Base-by-base conservation (phyloP, 1,140 invertebrate genomes). In the Danaus melanippus region DNA sequence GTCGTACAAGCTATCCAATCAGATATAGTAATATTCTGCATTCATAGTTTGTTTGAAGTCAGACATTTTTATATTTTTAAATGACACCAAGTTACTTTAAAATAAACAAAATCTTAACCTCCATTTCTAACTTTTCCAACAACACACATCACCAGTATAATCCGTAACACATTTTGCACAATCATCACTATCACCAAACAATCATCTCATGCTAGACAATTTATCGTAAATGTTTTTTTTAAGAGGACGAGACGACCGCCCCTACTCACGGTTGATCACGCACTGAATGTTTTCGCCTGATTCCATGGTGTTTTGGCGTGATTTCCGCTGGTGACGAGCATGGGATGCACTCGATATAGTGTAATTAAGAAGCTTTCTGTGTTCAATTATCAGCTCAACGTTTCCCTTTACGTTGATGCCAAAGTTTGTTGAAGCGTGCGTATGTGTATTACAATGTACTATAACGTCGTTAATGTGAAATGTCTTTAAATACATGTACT, bases 71-170 rank as follows among this genome's bases (percentile, higher is more conserved):
- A 32, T 32, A 32, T 4, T 32, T 32, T 32, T 48, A 11, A 32
- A 48, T 39, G 17, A 49, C 42, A 10, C 12, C n/a, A 1, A 48
- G 2, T 15, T 15, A 10, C 5, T 52, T 4, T 10, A 50, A 42
- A 8, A 44, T 42, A 40, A 48, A 39, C n/a, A 55, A 32, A 32
- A 53, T n/a, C 10, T 9, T 67, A 58, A 81, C 78, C 73, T 66
- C 73, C 76, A 78, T 83, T 83, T 56, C 60, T 68, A 43, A 79
- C 74, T 60, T 60, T 70, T 43, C 71, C 71, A 9, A 71, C 45
- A 47, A 76, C 61, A 12, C 69, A 58, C 51, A 78, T 51, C 47
- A 76, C 50, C 48, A 79, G 56, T 32, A 69, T 52, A 59, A 78
- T 69, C 51, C 62, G 54, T 56, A 70, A 68, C 53, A 64, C 56